A percentile compares a stretch with the other conserved stretches of the same genome.
These are phyloP conservation scores for Philonicus albiceps DNA, from an alignment of 2,888 invertebrate species.

Conservation along the genomic window DNA sequence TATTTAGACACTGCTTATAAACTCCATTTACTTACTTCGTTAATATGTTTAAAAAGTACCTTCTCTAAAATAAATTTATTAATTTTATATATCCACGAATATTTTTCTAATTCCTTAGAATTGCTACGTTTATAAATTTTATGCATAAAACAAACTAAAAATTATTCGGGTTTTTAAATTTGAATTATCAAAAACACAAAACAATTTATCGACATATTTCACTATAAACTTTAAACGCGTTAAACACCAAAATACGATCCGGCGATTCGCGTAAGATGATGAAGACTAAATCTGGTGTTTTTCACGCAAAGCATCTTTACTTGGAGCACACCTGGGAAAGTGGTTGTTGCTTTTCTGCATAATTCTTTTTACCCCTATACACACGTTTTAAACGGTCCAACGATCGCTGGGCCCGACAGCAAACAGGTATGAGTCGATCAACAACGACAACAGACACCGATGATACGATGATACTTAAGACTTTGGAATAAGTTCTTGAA, in stretches of 20 bases:
- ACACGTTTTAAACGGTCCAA: not conserved
- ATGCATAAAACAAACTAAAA: not conserved
- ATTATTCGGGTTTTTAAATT: not conserved
- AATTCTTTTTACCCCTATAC: not conserved
- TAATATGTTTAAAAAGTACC: too few relatives aligned
- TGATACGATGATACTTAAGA: not conserved
- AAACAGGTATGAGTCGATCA: not conserved
- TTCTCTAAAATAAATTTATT: too few relatives aligned
- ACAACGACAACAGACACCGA: not conserved
- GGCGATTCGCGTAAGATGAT: not conserved
- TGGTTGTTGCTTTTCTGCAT: not conserved
- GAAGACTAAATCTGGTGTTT: slow-evolving; percentile 21
- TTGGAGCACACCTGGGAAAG: slow-evolving; percentile 13
- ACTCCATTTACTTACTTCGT: too few relatives aligned
- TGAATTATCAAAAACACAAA: not conserved
- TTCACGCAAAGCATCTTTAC: not conserved
- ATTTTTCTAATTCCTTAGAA: not conserved
- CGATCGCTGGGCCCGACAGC: not conserved
- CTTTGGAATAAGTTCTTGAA: not conserved
- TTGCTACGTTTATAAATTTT: not conserved
- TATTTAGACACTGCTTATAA: too few relatives aligned
- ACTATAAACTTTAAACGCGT: not conserved
- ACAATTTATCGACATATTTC: not conserved
- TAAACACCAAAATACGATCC: not conserved
- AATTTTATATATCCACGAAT: not conserved